Conservation (phyloP, 2,113 vertebrate species). For the Mungos mungo region DNA sequence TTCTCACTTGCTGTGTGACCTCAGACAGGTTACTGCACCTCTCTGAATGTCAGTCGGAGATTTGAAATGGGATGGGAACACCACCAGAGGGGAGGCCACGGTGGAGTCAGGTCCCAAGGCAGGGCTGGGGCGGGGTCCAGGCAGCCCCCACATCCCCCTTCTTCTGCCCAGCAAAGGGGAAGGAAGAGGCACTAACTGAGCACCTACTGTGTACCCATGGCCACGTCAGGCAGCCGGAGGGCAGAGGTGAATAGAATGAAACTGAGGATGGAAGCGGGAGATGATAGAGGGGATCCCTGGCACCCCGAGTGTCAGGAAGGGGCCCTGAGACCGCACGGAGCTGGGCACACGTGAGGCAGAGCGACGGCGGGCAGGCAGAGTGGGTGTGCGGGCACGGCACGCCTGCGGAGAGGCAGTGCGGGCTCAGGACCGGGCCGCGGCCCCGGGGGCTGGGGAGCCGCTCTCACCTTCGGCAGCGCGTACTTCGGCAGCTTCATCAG, state of each 20-base stretch:
- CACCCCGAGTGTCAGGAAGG: neutral
- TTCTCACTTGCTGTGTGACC: neutral
- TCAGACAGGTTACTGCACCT: neutral
- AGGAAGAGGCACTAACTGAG: neutral
- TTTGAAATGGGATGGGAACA: neutral
- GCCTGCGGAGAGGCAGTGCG: fast-evolving
- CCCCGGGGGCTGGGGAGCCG: fast-evolving
- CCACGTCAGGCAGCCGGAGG: fast-evolving
- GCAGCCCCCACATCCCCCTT: fast-evolving
- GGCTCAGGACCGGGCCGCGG: too few species aligned
- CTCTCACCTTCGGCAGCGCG: slow-evolving; percentile 92
- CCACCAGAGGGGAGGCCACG: too few species aligned
- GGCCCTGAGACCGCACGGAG: fast-evolving
- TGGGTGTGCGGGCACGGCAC: fast-evolving
- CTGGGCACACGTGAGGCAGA: fast-evolving
- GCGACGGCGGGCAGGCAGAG: fast-evolving
- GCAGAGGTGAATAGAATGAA: neutral
- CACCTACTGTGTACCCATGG: too few species aligned
- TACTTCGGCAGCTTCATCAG: slow-evolving; percentile 98
- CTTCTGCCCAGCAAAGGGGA: neutral
- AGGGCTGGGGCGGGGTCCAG: neutral
- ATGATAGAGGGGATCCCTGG: fast-evolving
- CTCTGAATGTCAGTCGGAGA: neutral
- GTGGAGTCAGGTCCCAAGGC: neutral
- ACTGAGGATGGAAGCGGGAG: too few species aligned